Base-by-base conservation (phyloP, 2,113 vertebrate genomes). In the Gavia stellata region DNA sequence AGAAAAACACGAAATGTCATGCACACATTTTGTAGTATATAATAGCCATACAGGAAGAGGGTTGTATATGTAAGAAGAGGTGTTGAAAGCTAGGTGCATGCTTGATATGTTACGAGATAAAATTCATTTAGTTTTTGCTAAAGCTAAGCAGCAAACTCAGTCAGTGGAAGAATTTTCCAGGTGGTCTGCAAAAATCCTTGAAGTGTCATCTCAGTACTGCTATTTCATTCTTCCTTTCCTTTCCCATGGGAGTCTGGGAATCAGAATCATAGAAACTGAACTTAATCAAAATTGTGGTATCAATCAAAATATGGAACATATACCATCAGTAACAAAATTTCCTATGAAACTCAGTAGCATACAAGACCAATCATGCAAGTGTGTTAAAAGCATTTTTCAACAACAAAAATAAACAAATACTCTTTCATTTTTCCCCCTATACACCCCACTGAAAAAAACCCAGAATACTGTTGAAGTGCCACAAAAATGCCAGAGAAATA, bases 341-440 rank as follows among this genome's bases (percentile, higher is more conserved):
- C 24, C 17, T 38, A 7, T 45, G 23, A 62, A 91, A 79, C 8
- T 29, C 29, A 23, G 17, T 11, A 61, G 16, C 4, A 61, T 61
- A 44, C 20, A 55, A 61, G 15, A 78, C 11, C 8, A 53, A 33
- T 29, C 4, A 49, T 3, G 2, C 18, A 40, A 66, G 24, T 17
- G 6, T 9, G 20, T 56, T 74, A 71, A 75, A 86, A 55, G 3
- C 11, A 33, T 47, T 79, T 85, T 86, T 59, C 12, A 73, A 28
- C 5, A 71, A 49, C 14, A 49, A 34, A 38, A 52, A 33, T 9
- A 13, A 40, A 17, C 8, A 62, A 31, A 72, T 9, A 5, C 0
- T 4, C 10, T 17, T 83, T 66, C 3, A 0, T 14, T 66, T 3
- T 9, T 4, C 1, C 5, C 14, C 8, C 6, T 8, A 17, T 47